These are phyloP conservation scores for Litoditis marina DNA, from an alignment of 2,888 invertebrate species.

Conservation along the genomic window DNA sequence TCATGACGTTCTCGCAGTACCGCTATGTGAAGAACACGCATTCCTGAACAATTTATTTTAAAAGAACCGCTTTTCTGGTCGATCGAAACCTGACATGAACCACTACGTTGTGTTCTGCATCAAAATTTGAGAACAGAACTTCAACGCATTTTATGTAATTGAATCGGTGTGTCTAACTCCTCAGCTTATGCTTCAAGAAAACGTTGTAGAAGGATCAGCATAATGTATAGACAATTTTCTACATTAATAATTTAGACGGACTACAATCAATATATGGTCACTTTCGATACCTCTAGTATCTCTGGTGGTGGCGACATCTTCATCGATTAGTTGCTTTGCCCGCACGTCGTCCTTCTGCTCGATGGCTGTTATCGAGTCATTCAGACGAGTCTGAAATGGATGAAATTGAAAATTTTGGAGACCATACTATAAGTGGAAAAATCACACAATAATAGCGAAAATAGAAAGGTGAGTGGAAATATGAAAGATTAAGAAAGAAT, in stretches of 20 bases:
- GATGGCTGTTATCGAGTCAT: slow-evolving; percentile 45
- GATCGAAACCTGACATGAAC: neutral
- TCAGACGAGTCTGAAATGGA: slow-evolving; percentile 41
- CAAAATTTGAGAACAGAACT: no score
- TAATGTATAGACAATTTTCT: neutral
- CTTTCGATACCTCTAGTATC: slow-evolving; percentile 46
- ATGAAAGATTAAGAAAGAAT: neutral
- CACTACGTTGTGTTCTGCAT: neutral
- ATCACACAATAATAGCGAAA: no score
- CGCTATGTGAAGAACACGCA: slow-evolving; percentile 51
- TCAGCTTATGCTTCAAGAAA: no score
- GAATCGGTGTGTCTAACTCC: no score
- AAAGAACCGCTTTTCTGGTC: no score
- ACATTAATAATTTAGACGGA: neutral
- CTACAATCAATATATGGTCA: neutral
- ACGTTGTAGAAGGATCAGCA: neutral
- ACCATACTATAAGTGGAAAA: no score
- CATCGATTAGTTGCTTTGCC: slow-evolving; percentile 46
- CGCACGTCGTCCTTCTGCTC: slow-evolving; percentile 50
- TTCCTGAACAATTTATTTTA: slow-evolving; percentile 24
- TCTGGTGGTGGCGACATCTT: slow-evolving; percentile 48
- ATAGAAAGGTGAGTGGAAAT: no score
- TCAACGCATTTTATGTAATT: no score
- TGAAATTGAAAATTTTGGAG: no score
- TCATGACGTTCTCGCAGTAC: slow-evolving; percentile 58